phyloP scores from a whole-genome alignment of 2,113 vertebrate species.

The Aphelocoma coerulescens region DNA sequence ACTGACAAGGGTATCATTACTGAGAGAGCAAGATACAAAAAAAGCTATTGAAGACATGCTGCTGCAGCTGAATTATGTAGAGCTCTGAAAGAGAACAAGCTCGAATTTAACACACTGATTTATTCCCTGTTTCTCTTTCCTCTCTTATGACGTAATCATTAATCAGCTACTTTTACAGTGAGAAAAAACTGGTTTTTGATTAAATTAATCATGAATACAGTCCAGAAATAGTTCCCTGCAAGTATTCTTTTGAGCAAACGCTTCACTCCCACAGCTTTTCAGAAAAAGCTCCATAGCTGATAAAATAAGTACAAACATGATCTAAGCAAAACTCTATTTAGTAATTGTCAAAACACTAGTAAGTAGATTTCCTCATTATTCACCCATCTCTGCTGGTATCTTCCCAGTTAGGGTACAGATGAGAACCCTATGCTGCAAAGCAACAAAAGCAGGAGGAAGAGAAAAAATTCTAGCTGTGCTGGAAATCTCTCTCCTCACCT shows the following conservation, averaged over 20 bases:
- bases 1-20: not conserved
- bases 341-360: slow-evolving; percentile 39
- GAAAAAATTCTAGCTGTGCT: not conserved
- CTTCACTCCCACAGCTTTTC: slow-evolving; percentile 55
- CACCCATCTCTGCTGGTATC: not conserved
- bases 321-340: slow-evolving; percentile 52
- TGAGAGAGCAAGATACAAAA: not conserved
- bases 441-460: not conserved
- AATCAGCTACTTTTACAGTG: slow-evolving; percentile 33
- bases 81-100: not conserved
- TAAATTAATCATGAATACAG: slow-evolving; percentile 51
- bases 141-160: slow-evolving; percentile 26
- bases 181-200: slow-evolving; percentile 18
- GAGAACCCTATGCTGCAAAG: not conserved
- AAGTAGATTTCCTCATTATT: slow-evolving; percentile 45
- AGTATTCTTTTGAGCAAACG: slow-evolving; percentile 45
- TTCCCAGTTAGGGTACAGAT: not conserved
- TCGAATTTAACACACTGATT: not conserved
- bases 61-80: slow-evolving; percentile 27
- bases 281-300: slow-evolving; percentile 12
- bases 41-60: not conserved
- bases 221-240: slow-evolving; percentile 33
- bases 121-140: slow-evolving; percentile 27
- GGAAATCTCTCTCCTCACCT: not conserved
- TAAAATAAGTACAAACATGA: slow-evolving; percentile 41